Evolutionary conservation across 1,140 invertebrate species (phyloP).

Genomic region (Ladona fulva): DNA sequence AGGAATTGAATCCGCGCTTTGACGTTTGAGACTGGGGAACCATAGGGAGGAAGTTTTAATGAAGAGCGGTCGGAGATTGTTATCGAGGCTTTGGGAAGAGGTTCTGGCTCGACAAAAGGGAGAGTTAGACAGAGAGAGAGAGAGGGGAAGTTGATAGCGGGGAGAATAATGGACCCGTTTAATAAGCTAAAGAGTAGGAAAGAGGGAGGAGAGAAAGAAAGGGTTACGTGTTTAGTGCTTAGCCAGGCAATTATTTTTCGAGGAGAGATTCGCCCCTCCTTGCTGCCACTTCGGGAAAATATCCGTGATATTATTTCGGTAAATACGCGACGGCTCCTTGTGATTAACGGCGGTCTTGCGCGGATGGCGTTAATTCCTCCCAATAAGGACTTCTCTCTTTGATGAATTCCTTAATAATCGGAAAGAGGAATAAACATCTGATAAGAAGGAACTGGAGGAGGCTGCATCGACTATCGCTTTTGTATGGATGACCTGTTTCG

Average conservation of each 20-base stretch:
- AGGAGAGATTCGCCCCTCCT: not conserved
- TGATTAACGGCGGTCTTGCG: no score
- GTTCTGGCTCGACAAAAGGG: not conserved
- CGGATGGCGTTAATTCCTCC: no score
- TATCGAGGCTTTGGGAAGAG: not conserved
- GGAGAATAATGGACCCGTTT: not conserved
- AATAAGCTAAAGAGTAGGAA: not conserved
- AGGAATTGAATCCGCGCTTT: not conserved
- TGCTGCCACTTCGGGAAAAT: not conserved
- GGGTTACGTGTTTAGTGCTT: not conserved
- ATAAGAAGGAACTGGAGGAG: no score
- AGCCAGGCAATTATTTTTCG: conserved; percentile 9
- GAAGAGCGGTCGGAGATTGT: conserved; percentile 1
- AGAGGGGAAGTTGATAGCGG: not conserved
- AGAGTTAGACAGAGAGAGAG: not conserved
- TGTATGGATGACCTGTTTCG: no score
- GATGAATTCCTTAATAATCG: no score
- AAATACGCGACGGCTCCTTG: not conserved
- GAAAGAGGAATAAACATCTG: no score
- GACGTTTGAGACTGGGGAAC: conserved; percentile 1
- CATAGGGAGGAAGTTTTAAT: conserved; percentile 6
- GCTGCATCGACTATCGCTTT: no score
- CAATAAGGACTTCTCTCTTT: no score
- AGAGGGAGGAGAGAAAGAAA: not conserved
- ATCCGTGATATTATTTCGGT: not conserved